These are phyloP conservation scores for Lumbricus terrestris DNA, from an alignment of 2,888 invertebrate genomes.

Conservation along the genomic window DNA sequence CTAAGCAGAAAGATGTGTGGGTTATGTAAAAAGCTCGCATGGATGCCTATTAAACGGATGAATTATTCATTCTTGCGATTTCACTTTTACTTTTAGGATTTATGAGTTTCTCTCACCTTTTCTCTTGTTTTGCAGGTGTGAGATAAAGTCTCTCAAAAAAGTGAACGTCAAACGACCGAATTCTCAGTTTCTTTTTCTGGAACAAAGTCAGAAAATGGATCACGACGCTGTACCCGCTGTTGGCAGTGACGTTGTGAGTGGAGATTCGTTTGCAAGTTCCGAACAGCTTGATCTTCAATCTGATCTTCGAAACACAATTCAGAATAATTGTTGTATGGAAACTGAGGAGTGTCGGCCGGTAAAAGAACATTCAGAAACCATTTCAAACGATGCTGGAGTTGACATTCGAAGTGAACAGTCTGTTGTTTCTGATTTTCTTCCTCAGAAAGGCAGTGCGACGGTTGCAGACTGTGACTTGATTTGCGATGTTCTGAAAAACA, in stretches of 20 bases:
- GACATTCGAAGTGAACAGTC: neutral
- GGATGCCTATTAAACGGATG: no score
- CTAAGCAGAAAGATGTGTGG: no score
- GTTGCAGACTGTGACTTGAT: neutral
- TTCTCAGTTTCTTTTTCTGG: neutral
- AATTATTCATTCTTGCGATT: no score
- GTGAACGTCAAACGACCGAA: neutral
- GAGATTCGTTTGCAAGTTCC: neutral
- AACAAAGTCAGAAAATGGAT: neutral
- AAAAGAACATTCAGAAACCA: slow-evolving; percentile 3
- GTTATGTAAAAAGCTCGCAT: no score
- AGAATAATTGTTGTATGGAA: neutral
- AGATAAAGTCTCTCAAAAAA: neutral
- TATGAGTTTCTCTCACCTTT: no score
- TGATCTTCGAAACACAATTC: neutral
- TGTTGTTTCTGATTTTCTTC: neutral
- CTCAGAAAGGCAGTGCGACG: neutral
- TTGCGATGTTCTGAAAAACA: neutral
- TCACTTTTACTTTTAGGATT: no score
- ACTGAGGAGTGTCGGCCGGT: neutral
- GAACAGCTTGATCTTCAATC: neutral
- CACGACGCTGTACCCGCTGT: neutral
- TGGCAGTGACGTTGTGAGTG: neutral
- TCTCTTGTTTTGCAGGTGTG: neutral
- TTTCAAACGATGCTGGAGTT: neutral